Percentiles rank a stretch among this genome's conserved stretches.
These are phyloP conservation scores for Drosophila kikkawai DNA, from an alignment of 1,140 invertebrate species.

Conservation along the genomic window DNA sequence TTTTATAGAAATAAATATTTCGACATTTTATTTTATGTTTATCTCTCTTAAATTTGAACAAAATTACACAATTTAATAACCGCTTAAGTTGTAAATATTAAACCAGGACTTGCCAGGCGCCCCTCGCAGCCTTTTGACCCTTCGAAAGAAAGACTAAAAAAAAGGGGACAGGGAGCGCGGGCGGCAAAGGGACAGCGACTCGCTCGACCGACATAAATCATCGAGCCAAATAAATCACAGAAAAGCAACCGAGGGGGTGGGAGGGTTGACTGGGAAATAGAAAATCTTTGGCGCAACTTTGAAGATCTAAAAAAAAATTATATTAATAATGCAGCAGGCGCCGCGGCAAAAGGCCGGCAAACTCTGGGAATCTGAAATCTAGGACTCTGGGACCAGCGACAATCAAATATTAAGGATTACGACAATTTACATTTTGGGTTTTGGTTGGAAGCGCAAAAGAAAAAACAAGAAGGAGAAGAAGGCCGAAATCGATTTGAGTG, in stretches of 20 bases:
- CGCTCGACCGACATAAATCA: constrained; percentile 69
- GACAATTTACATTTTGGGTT: constrained; percentile 37
- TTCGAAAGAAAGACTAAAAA: constrained; percentile 48
- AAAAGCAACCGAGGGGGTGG: constrained; percentile 9
- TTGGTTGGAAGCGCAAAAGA: not conserved
- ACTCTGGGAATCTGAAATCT: constrained; percentile 24
- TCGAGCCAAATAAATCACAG: constrained; percentile 75
- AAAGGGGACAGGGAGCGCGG: constrained; percentile 6
- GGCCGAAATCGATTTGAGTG: constrained; percentile 8
- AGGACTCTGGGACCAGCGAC: constrained; percentile 12
- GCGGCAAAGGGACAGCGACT: constrained; percentile 9
- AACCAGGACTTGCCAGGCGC: constrained; percentile 6
- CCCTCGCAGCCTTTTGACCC: constrained; percentile 30
- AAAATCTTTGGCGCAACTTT: constrained; percentile 71
- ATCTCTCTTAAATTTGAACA: not conserved
- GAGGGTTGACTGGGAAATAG: constrained; percentile 33
- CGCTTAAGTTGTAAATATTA: constrained; percentile 12
- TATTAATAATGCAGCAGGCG: constrained; percentile 72
- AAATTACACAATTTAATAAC: constrained; percentile 34
- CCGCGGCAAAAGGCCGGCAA: constrained; percentile 2
- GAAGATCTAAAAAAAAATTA: constrained; percentile 62
- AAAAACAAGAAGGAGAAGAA: not conserved
- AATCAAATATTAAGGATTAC: constrained; percentile 49
- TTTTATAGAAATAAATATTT: not conserved
- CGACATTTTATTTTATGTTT: constrained; percentile 14